Evolutionary conservation across 1,140 invertebrate species (phyloP).

Genomic region (Achatina immaculata): DNA sequence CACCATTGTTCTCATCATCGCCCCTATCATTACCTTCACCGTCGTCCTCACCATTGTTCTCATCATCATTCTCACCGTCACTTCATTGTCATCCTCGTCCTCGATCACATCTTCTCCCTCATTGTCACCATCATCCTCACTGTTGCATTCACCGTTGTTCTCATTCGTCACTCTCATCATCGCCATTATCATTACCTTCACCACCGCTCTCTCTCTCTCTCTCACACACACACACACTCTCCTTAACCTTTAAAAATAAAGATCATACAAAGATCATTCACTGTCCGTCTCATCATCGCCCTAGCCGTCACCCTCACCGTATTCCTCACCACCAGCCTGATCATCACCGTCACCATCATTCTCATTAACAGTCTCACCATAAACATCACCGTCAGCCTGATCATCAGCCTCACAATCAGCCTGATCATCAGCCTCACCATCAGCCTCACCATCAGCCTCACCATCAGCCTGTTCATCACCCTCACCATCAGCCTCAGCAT

Average conservation of each 20-base stretch:
- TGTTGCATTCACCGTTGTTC: not conserved
- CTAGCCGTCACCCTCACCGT: not conserved
- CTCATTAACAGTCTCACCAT: too few species aligned
- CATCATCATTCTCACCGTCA: constrained; percentile 1
- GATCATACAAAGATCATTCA: not conserved
- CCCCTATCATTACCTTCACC: constrained; percentile 19
- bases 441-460: not conserved
- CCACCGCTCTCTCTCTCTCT: not conserved
- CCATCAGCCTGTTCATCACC: not conserved
- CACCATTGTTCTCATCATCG: constrained; percentile 11
- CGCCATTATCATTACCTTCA: not conserved
- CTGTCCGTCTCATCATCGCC: not conserved
- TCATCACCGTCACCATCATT: not conserved
- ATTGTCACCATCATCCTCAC: not conserved
- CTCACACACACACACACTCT: not conserved
- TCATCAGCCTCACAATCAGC: not conserved
- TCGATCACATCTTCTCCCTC: not conserved
- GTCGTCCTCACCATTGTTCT: constrained; percentile 6
- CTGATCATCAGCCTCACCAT: not conserved
- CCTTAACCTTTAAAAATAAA: not conserved
- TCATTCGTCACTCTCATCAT: constrained; percentile 4
- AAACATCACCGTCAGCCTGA: not conserved
- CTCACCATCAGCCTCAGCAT: not conserved
- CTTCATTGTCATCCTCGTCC: not conserved
- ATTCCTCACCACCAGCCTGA: not conserved